Conservation (phyloP, 2,113 vertebrate genomes). For the Crotalus horridus region DNA sequence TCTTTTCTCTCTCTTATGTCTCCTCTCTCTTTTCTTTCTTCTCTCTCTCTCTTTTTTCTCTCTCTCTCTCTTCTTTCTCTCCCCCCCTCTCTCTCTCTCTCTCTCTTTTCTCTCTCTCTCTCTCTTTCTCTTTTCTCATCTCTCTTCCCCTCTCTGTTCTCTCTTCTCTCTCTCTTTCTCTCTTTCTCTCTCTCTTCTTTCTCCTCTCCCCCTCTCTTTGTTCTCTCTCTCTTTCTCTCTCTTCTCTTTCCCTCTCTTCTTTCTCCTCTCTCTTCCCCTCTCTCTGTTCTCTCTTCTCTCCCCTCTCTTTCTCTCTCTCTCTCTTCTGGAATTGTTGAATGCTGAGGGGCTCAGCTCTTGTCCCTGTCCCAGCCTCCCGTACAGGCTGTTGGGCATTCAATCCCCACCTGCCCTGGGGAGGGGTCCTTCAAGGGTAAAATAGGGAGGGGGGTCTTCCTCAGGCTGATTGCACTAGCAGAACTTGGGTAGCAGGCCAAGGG, state of each 20-base stretch:
- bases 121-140: too few species aligned
- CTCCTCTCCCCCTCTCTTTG: too few species aligned
- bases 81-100: fast-evolving
- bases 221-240: background rate
- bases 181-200: background rate
- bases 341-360: background rate
- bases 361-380: background rate
- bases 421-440: background rate
- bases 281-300: too few species aligned
- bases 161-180: too few species aligned
- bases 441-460: conserved; percentile 6
- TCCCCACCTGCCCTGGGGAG: background rate
- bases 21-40: too few species aligned
- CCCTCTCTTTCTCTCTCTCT: background rate
- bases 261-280: too few species aligned
- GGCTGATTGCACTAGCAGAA: background rate
- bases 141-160: too few species aligned
- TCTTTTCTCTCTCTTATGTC: too few species aligned
- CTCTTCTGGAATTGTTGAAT: background rate
- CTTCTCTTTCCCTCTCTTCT: too few species aligned
- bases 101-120: too few species aligned
- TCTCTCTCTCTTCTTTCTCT: too few species aligned
- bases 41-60: too few species aligned
- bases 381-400: background rate
- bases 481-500: background rate